Evolutionary conservation across 2,797 vertebrate species (phyloP), one percentile per base, ranked within the genome.

Genomic region (Silurus aristotelis): DNA sequence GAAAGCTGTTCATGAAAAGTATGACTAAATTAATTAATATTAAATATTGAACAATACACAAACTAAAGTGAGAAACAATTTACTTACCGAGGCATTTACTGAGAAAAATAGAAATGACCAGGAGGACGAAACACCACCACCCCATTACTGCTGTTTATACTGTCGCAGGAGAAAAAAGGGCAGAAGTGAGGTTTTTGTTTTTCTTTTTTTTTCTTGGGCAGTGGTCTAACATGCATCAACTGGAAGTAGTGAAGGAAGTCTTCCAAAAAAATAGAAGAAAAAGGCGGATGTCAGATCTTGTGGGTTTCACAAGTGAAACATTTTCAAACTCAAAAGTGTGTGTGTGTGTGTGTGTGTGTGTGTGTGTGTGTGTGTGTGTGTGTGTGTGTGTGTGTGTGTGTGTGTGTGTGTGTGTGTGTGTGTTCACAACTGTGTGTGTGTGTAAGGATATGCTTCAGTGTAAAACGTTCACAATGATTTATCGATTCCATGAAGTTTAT

Each of bases 11-110:
- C 22, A 0, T 71, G 12, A 38, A 77, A 20, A 25, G 48, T 38
- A 38, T 38, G 38, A 38, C 38, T 38, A 38, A 38, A 38, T 52
- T 0, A 52, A 7, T 52, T 2, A 7, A 52, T 52, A 52, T 52
- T 52, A 7, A 7, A 52, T 10, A 52, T 52, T 1, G 1, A 52
- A 52, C 8, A 52, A 52, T 52, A 52, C 6, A 52, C 48, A 52
- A 52, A 52, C 38, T 38, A 4, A 38, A 38, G 38, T 38, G 38
- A 38, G 38, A 38, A 38, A 38, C 38, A 4, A 10, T 7, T 1
- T 5, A 82, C 82, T 72, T 10, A 87, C 85, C 85, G 17, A 72
- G 31, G 31, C 73, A 83, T 73, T 83, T 38, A 20, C 10, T 20
- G 6, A 83, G 27, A 38, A 73, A 70, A 73, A 80, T 20, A 6